Conservation (phyloP, 2,797 vertebrate species). For the Halcyon badia region DNA sequence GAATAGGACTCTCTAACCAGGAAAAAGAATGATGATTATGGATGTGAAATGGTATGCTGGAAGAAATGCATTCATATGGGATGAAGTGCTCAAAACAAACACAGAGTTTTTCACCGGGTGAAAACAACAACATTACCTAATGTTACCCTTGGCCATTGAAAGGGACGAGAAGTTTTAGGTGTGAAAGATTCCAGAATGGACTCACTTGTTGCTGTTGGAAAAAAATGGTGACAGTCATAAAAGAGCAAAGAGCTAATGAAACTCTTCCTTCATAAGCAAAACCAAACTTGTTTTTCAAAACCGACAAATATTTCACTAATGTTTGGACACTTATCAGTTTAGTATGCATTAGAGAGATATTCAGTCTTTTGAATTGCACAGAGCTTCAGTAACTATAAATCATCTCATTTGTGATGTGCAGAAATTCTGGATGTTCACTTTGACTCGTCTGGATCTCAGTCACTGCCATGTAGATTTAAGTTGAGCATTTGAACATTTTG, state of each 20-base stretch:
- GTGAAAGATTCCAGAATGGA: slow-evolving; percentile 80
- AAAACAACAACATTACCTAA: slow-evolving; percentile 84
- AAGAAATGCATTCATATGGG: slow-evolving; percentile 67
- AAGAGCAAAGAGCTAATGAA: slow-evolving; percentile 42
- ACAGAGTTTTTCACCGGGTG: slow-evolving; percentile 56
- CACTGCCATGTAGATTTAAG: neutral
- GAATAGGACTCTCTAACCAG: slow-evolving; percentile 20
- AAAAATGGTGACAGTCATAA: slow-evolving; percentile 79
- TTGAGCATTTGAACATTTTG: neutral
- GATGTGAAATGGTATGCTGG: slow-evolving; percentile 51
- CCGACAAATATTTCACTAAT: neutral
- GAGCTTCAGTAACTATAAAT: slow-evolving; percentile 37
- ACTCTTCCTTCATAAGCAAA: slow-evolving; percentile 24
- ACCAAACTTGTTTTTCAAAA: slow-evolving; percentile 24
- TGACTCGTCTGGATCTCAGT: neutral
- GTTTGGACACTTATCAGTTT: slow-evolving; percentile 2
- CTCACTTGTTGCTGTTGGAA: slow-evolving; percentile 83
- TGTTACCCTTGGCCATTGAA: slow-evolving; percentile 83
- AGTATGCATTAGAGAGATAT: slow-evolving; percentile 32
- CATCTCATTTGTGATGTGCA: neutral
- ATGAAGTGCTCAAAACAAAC: slow-evolving; percentile 70
- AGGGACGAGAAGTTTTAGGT: slow-evolving; percentile 80
- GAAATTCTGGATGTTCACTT: neutral
- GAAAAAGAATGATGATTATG: slow-evolving; percentile 51
- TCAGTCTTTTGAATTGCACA: slow-evolving; percentile 7